A percentile compares a stretch with the other conserved stretches of the same genome.
Conservation (phyloP, 53 echinoderm and acorn worm species). For the Luidia sarsii region DNA sequence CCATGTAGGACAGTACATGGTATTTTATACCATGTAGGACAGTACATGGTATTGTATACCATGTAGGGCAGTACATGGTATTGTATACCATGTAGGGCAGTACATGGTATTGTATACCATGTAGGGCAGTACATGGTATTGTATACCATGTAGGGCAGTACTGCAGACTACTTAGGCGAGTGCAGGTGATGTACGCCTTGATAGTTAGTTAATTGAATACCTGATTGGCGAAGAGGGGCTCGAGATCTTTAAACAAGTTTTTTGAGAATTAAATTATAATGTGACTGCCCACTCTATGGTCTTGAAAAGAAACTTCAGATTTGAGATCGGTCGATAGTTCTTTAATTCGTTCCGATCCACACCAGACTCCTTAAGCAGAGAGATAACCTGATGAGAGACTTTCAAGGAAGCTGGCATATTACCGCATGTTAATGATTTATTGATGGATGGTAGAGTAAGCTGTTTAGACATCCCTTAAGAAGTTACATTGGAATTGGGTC, state of each 20-base stretch:
- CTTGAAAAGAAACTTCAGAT: slow-evolving; percentile 45
- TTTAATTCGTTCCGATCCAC: slow-evolving; percentile 48
- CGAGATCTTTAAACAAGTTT: too few relatives aligned
- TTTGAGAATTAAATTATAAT: too few relatives aligned
- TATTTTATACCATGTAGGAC: too few relatives aligned
- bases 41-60: too few relatives aligned
- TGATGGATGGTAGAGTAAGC: slow-evolving; percentile 14
- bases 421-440: slow-evolving; percentile 40
- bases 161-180: slow-evolving; percentile 37
- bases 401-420: slow-evolving; percentile 23
- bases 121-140: too few relatives aligned
- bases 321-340: slow-evolving; percentile 56
- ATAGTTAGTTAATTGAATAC: background rate
- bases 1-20: too few relatives aligned
- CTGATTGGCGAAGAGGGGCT: too few relatives aligned
- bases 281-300: background rate
- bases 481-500: slow-evolving; percentile 18
- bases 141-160: too few relatives aligned
- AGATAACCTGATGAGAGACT: slow-evolving; percentile 41
- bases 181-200: background rate
- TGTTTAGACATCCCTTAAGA: slow-evolving; percentile 31
- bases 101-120: too few relatives aligned
- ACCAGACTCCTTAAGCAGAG: slow-evolving; percentile 48
- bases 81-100: too few relatives aligned
- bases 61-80: too few relatives aligned